Conservation (phyloP, 2,888 invertebrate species). For the Belgica antarctica region DNA sequence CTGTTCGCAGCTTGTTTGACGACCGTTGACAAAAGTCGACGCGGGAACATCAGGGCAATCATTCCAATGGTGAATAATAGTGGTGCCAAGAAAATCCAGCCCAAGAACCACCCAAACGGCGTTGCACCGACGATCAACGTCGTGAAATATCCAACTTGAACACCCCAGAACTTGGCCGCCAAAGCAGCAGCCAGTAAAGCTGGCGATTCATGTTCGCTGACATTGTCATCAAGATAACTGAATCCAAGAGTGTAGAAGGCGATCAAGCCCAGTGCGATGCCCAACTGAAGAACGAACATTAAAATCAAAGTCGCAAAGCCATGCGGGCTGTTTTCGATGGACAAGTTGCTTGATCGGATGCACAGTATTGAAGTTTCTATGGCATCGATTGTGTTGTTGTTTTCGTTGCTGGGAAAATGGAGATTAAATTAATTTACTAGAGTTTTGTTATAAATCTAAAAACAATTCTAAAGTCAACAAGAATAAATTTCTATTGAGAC, state of each 20-base stretch:
- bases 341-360: slow-evolving; percentile 43
- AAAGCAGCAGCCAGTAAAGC: slow-evolving; percentile 54
- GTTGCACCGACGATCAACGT: slow-evolving; percentile 50
- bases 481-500: slow-evolving; percentile 7
- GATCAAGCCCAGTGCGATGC: slow-evolving; percentile 56
- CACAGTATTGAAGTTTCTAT: slow-evolving; percentile 47
- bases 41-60: slow-evolving; percentile 60
- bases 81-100: slow-evolving; percentile 58
- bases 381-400: slow-evolving; percentile 30
- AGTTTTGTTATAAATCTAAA: slow-evolving; percentile 12
- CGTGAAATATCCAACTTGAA: slow-evolving; percentile 53
- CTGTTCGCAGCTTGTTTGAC: slow-evolving; percentile 60
- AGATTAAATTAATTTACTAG: slow-evolving; percentile 36
- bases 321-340: slow-evolving; percentile 45
- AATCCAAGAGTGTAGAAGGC: slow-evolving; percentile 60
- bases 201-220: slow-evolving; percentile 57
- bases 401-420: slow-evolving; percentile 16
- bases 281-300: slow-evolving; percentile 57
- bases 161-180: slow-evolving; percentile 51
- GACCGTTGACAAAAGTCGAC: slow-evolving; percentile 57
- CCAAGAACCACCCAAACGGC: slow-evolving; percentile 55
- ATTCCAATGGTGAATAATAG: slow-evolving; percentile 56
- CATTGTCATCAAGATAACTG: slow-evolving; percentile 64
- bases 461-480: slow-evolving; percentile 3
- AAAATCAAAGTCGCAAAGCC: slow-evolving; percentile 54